Base-by-base conservation (phyloP, 2,797 vertebrate species). In the Pipistrellus pipistrellus region DNA sequence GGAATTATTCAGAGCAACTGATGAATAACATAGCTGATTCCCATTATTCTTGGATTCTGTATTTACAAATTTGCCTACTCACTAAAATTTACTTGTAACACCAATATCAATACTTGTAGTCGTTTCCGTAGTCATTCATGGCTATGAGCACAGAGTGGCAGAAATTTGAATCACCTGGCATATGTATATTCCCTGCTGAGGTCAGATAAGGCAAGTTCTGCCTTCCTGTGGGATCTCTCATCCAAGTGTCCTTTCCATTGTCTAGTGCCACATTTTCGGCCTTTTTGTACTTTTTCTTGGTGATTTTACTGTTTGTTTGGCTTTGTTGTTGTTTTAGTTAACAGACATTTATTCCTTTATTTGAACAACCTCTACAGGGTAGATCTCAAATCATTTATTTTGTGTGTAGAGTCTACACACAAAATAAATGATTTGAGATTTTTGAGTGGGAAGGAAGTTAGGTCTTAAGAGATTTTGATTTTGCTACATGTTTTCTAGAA, bases 281-380 rank as follows among this genome's bases (percentile, higher is more conserved):
- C 25, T 88, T 71, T 72, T 51, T 44, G 30, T 62, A 8, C 23
- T 80, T 73, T 93, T 62, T 71, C 38, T 85, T 81, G 35, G 17
- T 35, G n/a, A 82, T 72, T 78, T 91, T 38, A 35, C 38, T 83
- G 13, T 59, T 78, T 87, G 27, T 62, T 59, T 62, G 27, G 59
- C 27, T 62, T 62, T 62, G 59, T 14, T 62, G 59, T 96, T 85
- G n/a, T 87, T 90, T 95, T 90, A 30, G 59, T 72, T 92, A 88
- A 86, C 25, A 93, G 51, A 95, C 85, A 93, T 96, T 97, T 97
- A 96, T 96, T 95, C 83, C 85, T 91, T 95, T 84, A 88, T 38
- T 66, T 73, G 17, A 97, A 96, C 68, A 73, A 88, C 69, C 10
- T 94, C 91, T 85, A 96, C 59, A 96, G n/a, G n/a, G n/a, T n/a